Percentiles rank a stretch among this genome's conserved stretches.
Conservation (phyloP, 2,797 vertebrate genomes). For the Xiphophorus birchmanni region DNA sequence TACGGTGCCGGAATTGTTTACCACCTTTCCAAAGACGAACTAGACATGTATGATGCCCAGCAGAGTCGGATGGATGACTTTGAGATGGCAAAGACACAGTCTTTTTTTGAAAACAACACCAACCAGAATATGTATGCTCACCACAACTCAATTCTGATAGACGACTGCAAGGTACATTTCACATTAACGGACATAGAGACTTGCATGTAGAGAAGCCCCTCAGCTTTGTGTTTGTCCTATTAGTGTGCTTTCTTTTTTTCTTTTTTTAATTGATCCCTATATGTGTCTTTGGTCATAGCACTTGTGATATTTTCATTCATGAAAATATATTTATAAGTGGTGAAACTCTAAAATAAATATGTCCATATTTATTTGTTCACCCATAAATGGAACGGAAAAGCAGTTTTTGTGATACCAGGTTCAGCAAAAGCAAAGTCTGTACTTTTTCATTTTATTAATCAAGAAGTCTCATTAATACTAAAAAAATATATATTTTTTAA, state of each 20-base stretch:
- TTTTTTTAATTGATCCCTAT: slow-evolving; percentile 44
- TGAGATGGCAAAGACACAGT: slow-evolving; percentile 93
- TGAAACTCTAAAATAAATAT: slow-evolving; percentile 57
- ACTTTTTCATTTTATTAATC: slow-evolving; percentile 26
- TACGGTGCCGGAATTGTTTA: slow-evolving; percentile 98
- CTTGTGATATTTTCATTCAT: slow-evolving; percentile 41
- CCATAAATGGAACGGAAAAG: slow-evolving; percentile 75
- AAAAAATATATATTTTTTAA: slow-evolving; percentile 16
- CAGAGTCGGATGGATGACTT: slow-evolving; percentile 88
- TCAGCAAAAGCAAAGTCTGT: slow-evolving; percentile 16
- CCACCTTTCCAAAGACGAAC: slow-evolving; percentile 94
- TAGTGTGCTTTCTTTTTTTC: slow-evolving; percentile 45
- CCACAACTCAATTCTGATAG: slow-evolving; percentile 93
- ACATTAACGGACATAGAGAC: slow-evolving; percentile 97
- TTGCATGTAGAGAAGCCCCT: slow-evolving; percentile 88
- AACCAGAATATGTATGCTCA: slow-evolving; percentile 93
- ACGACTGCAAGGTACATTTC: slow-evolving; percentile 99
- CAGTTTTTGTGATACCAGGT: slow-evolving; percentile 79
- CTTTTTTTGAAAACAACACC: slow-evolving; percentile 93
- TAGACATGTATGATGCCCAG: slow-evolving; percentile 89
- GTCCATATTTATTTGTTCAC: slow-evolving; percentile 62
- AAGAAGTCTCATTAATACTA: slow-evolving; percentile 11
- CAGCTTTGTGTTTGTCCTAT: slow-evolving; percentile 64
- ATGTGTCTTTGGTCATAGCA: slow-evolving; percentile 51
- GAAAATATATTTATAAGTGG: slow-evolving; percentile 33